Conservation (phyloP, 2,797 vertebrate genomes). For the Kryptopterus vitreolus region DNA sequence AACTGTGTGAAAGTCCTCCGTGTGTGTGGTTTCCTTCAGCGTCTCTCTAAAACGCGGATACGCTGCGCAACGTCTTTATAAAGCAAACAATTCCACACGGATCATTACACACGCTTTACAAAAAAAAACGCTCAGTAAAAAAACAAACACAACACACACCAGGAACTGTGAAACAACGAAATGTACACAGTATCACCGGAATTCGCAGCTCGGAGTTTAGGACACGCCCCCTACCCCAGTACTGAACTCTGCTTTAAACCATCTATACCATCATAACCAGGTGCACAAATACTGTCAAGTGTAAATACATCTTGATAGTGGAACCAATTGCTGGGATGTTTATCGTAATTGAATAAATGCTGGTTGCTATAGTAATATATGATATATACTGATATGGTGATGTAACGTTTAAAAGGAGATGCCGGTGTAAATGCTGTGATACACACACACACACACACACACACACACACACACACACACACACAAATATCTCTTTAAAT, state of each 20-base stretch:
- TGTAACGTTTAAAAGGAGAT: not conserved
- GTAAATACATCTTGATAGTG: too few species aligned
- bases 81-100: not conserved
- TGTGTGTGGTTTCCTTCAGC: constrained; percentile 60
- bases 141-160: not conserved
- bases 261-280: too few species aligned
- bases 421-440: not conserved
- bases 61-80: not conserved
- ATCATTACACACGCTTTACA: not conserved
- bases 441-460: not conserved
- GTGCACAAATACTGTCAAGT: too few species aligned
- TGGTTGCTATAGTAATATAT: not conserved
- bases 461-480: not conserved
- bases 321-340: not conserved
- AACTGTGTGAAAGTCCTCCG: constrained; percentile 1
- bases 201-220: not conserved
- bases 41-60: not conserved
- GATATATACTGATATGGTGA: not conserved
- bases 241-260: not conserved
- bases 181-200: not conserved
- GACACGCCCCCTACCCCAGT: not conserved
- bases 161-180: not conserved
- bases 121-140: not conserved
- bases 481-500: too few species aligned
- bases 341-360: not conserved